Conservation (phyloP, 2,888 invertebrate species). For the Thelaira solivaga region DNA sequence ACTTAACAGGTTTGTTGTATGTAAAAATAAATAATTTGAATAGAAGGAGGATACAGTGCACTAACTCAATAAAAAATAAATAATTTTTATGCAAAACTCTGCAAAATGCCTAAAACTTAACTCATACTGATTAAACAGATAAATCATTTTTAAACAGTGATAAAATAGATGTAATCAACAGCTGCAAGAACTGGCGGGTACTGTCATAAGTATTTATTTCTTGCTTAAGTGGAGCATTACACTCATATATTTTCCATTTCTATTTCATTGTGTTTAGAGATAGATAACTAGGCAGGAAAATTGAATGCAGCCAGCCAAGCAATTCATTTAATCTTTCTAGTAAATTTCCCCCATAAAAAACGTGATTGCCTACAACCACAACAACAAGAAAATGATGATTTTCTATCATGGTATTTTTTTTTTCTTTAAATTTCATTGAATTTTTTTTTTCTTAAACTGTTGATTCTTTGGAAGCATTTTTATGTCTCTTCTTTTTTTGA, state of each 20-base stretch:
- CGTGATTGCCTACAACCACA: conserved; percentile 64
- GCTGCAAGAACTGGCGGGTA: no score
- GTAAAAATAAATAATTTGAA: no score
- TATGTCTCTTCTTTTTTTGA: conserved; percentile 4
- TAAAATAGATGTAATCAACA: no score
- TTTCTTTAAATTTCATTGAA: no score
- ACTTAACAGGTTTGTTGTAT: no score
- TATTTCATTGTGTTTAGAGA: not conserved
- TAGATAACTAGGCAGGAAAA: conserved; percentile 31
- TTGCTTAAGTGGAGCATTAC: not conserved
- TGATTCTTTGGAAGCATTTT: not conserved
- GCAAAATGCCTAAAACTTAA: no score
- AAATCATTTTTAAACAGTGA: no score
- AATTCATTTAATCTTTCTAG: conserved; percentile 32
- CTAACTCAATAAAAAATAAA: no score
- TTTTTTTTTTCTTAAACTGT: not conserved
- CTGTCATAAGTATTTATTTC: not conserved
- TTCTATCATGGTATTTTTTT: not conserved
- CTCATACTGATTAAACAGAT: no score
- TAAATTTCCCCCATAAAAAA: conserved; percentile 50
- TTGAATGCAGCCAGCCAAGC: conserved; percentile 27
- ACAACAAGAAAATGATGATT: conserved; percentile 26
- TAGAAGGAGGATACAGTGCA: no score
- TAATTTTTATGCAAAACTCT: no score
- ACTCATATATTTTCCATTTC: not conserved